Conservation (phyloP, 37 sponge, comb jelly and placozoan genomes). For the Geodia barretti region DNA sequence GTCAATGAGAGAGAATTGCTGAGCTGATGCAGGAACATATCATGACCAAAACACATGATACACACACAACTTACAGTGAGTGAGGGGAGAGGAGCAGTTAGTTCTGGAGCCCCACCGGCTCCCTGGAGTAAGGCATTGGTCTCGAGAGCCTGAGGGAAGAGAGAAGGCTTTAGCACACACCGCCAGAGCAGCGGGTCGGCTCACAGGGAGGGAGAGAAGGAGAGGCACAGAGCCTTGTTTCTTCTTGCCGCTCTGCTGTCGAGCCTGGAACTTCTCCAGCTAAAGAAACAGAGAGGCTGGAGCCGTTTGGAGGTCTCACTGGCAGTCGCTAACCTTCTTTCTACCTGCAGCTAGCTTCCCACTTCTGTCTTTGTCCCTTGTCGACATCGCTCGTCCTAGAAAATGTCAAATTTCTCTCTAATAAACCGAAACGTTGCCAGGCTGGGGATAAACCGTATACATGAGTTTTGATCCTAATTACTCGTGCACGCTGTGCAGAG, state of each 20-base stretch:
- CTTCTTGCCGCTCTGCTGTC: too few species aligned
- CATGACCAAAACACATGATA: too few species aligned
- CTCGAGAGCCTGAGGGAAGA: background rate
- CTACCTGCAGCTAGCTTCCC: slow-evolving; percentile 65
- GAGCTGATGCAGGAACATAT: too few species aligned
- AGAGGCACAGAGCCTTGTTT: too few species aligned
- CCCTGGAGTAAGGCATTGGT: background rate
- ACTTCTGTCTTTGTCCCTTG: slow-evolving; percentile 49
- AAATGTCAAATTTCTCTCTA: slow-evolving; percentile 1
- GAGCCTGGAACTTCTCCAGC: slow-evolving; percentile 58
- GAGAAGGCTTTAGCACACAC: too few species aligned
- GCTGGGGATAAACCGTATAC: too few species aligned
- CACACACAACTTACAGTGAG: too few species aligned
- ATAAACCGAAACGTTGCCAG: background rate
- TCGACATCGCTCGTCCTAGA: background rate
- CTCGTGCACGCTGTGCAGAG: background rate
- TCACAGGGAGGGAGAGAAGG: background rate
- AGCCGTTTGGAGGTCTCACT: background rate
- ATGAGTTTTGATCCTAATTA: too few species aligned
- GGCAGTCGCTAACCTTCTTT: slow-evolving; percentile 54
- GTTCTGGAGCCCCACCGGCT: too few species aligned
- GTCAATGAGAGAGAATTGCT: background rate
- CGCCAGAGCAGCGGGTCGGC: too few species aligned
- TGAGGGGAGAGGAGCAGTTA: too few species aligned
- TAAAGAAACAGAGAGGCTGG: background rate